These are phyloP conservation scores for Chaetura pelagica DNA, from an alignment of 2,113 vertebrate species.

Conservation along the genomic window DNA sequence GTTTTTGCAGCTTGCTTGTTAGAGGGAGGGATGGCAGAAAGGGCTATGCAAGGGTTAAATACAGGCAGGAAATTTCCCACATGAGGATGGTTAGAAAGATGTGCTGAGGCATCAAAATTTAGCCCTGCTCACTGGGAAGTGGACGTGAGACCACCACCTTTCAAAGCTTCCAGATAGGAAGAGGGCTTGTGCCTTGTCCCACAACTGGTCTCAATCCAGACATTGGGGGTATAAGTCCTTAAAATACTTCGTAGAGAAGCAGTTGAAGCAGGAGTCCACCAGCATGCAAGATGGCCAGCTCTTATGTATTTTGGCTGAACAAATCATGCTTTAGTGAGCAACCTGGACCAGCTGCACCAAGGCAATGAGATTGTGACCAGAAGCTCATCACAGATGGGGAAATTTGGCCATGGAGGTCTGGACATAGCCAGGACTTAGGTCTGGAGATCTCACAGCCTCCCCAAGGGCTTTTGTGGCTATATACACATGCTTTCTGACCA, in stretches of 20 bases:
- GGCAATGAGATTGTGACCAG: background rate
- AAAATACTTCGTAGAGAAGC: background rate
- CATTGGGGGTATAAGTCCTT: background rate
- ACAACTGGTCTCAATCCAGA: background rate
- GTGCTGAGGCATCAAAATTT: slow-evolving; percentile 4
- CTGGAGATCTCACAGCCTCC: no score
- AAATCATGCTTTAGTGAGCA: background rate
- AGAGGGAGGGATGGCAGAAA: background rate
- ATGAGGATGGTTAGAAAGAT: background rate
- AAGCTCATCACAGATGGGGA: background rate
- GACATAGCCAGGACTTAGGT: background rate
- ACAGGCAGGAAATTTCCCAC: slow-evolving; percentile 42
- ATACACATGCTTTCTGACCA: background rate
- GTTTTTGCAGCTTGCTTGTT: background rate
- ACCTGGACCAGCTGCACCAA: background rate
- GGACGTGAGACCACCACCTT: slow-evolving; percentile 43
- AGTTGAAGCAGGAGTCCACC: background rate
- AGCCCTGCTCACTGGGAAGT: background rate
- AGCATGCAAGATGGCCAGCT: background rate
- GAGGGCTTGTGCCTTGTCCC: background rate
- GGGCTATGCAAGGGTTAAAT: background rate
- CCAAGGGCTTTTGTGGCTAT: background rate
- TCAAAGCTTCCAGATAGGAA: background rate
- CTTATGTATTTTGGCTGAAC: background rate
- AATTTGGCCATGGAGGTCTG: background rate